Percentiles rank a stretch among this genome's conserved stretches.
Conservation (phyloP, 1,140 invertebrate genomes). For the Musca domestica region DNA sequence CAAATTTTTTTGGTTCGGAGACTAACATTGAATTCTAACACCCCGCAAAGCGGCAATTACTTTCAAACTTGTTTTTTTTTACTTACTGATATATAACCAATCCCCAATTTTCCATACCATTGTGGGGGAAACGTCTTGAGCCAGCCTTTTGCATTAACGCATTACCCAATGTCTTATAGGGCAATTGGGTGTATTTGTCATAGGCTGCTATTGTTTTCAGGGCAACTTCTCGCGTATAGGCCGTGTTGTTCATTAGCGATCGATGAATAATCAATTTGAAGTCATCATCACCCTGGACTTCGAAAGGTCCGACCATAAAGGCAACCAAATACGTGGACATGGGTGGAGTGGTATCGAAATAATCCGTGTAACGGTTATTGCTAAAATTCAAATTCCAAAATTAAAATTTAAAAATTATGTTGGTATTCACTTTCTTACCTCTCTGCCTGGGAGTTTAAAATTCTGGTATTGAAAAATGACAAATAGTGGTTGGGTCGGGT, state of each 20-base stretch:
- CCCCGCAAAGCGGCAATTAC: neutral
- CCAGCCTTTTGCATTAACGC: conserved; percentile 66
- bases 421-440: conserved; percentile 28
- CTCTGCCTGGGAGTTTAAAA: conserved; percentile 23
- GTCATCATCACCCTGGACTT: conserved; percentile 40
- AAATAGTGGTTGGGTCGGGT: conserved; percentile 58
- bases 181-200: conserved; percentile 54
- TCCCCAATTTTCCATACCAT: conserved; percentile 86
- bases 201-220: conserved; percentile 56
- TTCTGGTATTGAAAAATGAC: conserved; percentile 58
- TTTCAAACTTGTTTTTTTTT: neutral
- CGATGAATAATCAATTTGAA: conserved; percentile 64
- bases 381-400: conserved; percentile 24
- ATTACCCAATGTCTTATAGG: conserved; percentile 50
- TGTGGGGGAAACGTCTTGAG: conserved; percentile 72
- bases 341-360: conserved; percentile 57
- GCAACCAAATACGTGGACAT: conserved; percentile 78
- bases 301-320: conserved; percentile 71
- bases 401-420: neutral
- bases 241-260: conserved; percentile 62
- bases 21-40: neutral
- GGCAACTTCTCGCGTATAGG: conserved; percentile 58
- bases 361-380: conserved; percentile 33
- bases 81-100: conserved; percentile 63
- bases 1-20: too few species aligned